phyloP scores from a whole-genome alignment of 2,888 invertebrate species.

The Germaria angustata region DNA sequence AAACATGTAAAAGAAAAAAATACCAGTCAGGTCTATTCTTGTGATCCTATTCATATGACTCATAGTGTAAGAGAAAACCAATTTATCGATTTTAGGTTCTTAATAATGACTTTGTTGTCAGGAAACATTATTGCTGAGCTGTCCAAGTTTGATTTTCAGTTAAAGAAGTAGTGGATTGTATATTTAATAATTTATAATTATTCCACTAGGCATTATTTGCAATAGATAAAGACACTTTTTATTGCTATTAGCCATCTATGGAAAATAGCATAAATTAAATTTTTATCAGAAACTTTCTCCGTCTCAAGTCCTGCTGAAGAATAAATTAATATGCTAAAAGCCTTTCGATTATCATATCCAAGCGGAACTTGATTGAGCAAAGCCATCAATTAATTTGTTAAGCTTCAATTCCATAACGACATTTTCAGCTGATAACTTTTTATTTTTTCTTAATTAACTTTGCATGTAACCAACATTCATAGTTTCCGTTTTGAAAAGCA shows the following conservation, averaged over 20 bases:
- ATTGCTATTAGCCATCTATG: neutral
- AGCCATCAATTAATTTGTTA: neutral
- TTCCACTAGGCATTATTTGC: neutral
- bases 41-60: neutral
- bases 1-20: too few relatives aligned
- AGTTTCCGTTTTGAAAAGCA: too few relatives aligned
- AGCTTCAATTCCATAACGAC: neutral
- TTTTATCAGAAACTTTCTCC: neutral
- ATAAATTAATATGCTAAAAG: slow-evolving; percentile 3
- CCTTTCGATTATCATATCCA: neutral
- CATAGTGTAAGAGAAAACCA: neutral
- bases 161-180: neutral
- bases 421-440: neutral
- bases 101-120: slow-evolving; percentile 10
- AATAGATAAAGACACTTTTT: neutral
- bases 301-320: neutral
- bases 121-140: slow-evolving; percentile 21
- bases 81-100: slow-evolving; percentile 41
- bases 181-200: neutral
- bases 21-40: too few relatives aligned
- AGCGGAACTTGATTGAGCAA: neutral
- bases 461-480: neutral
- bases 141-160: slow-evolving; percentile 23
- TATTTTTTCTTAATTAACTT: neutral
- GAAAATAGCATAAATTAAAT: neutral